Evolutionary conservation across 1,140 invertebrate genomes (phyloP).

Genomic region (Galendromus occidentalis): DNA sequence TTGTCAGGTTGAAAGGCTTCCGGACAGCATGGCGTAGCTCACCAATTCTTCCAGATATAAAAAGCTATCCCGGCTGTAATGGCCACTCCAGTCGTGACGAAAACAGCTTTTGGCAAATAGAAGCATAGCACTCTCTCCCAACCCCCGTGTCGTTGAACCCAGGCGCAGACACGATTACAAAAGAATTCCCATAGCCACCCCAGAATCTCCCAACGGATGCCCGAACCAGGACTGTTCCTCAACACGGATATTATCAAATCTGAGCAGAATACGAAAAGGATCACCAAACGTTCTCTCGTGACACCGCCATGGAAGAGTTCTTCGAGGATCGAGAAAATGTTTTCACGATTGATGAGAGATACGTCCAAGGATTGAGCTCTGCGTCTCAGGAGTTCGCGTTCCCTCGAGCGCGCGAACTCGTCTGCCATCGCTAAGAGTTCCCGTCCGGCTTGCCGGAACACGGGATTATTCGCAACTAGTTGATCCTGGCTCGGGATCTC

Average conservation of each 20-base stretch:
- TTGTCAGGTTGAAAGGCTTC: too few relatives aligned
- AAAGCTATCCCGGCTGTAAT: neutral
- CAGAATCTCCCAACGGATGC: conserved; percentile 3
- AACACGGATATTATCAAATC: neutral
- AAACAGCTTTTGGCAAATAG: neutral
- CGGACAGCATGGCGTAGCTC: too few relatives aligned
- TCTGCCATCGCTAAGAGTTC: neutral
- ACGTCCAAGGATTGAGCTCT: neutral
- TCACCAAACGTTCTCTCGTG: neutral
- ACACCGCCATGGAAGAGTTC: conserved; percentile 2
- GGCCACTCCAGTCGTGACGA: neutral
- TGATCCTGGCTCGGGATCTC: neutral
- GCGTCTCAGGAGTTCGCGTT: neutral
- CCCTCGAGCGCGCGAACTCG: neutral
- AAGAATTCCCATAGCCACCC: neutral
- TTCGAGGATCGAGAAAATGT: neutral
- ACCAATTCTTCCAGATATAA: conserved; percentile 5
- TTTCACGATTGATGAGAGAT: neutral
- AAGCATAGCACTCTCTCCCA: neutral
- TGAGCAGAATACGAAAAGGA: neutral
- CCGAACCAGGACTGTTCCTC: neutral
- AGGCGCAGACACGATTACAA: neutral
- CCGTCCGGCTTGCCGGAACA: neutral
- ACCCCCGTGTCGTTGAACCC: neutral
- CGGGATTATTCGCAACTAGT: neutral